Base-by-base conservation (phyloP, 2,113 vertebrate genomes). In the Balaeniceps rex region DNA sequence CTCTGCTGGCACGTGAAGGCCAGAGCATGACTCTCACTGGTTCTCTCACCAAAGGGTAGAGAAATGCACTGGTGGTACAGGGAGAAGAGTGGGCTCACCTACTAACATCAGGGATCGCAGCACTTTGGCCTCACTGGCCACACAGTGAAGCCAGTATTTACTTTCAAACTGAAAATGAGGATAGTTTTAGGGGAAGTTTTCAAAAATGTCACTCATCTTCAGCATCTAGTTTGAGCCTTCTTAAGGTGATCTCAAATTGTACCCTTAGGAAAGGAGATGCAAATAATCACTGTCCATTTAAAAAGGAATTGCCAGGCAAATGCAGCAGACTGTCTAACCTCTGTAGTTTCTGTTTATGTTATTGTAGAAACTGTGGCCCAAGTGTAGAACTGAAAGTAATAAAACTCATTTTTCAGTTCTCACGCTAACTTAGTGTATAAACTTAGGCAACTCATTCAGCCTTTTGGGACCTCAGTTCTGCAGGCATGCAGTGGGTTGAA, bases 1-100 rank as follows among this genome's bases (percentile, higher is more conserved):
- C 51, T 84, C 51, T 19, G 14, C 9, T 33, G 78, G 12, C 0
- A 0, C 24, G 40, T 38, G 78, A 47, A 16, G 21, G 16, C 19
- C 17, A 40, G 40, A 58, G 54, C 49, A 14, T 2, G 4, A 28
- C 12, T 47, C n/a, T 31, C 6, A 0, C n/a, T 1, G 2, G 5
- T 78, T 74, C 23, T n/a, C n/a, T 54, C 0, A 0, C 47, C 14
- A 4, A 40, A 44, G 26, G 7, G 11, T 7, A 36, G 46, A 85
- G 65, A 58, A 75, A 21, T 5, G 16, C 3, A 0, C 46, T 71
- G 71, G 7, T 57, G 66, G 44, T 34, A 58, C n/a, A 46, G 29
- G 28, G 33, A 66, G 47, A 24, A 71, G 40, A 44, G 42, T 7
- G 4, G 9, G 11, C 26, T 81, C 36, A 33, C 36, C 28, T 22